Percentiles rank a stretch among this genome's conserved stretches.
Evolutionary conservation across 2,888 invertebrate species (phyloP).

Genomic region (Bellardia bayeri): DNA sequence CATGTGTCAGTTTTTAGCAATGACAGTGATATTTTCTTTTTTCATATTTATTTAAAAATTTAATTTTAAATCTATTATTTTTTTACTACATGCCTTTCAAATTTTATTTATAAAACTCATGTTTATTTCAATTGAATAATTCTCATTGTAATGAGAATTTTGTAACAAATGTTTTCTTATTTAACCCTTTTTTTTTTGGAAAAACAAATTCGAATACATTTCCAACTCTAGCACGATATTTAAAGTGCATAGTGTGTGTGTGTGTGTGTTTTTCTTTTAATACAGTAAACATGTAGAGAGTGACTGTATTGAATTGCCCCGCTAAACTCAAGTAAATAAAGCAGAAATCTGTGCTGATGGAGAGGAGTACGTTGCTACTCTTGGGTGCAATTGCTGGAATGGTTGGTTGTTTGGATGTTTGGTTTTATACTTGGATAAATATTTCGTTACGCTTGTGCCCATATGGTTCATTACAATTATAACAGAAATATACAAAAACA

Average conservation of each 20-base stretch:
- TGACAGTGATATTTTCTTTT: no score
- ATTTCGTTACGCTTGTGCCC: slow-evolving; percentile 66
- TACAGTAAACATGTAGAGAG: slow-evolving; percentile 14
- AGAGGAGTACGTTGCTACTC: slow-evolving; percentile 20
- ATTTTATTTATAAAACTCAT: slow-evolving; percentile 6
- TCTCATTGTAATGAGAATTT: not conserved
- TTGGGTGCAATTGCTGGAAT: slow-evolving; percentile 43
- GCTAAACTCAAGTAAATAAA: slow-evolving; percentile 48
- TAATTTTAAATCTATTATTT: no score
- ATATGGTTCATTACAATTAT: slow-evolving; percentile 53
- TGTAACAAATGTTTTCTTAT: slow-evolving; percentile 17
- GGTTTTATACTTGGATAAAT: slow-evolving; percentile 56
- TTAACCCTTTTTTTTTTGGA: slow-evolving; percentile 19
- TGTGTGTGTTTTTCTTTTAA: not conserved
- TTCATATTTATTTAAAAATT: no score
- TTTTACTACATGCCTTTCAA: not conserved
- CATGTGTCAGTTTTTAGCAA: no score
- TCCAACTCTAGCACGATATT: slow-evolving; percentile 23
- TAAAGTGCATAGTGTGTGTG: not conserved
- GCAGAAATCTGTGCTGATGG: slow-evolving; percentile 43
- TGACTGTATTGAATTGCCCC: slow-evolving; percentile 25
- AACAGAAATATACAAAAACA: not conserved
- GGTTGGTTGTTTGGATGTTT: slow-evolving; percentile 5
- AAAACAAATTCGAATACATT: slow-evolving; percentile 10
- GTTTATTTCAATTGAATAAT: not conserved